Percentiles rank a stretch among this genome's conserved stretches.
These are phyloP conservation scores for Podarcis lilfordi DNA, from an alignment of 2,797 vertebrate species.

Conservation along the genomic window DNA sequence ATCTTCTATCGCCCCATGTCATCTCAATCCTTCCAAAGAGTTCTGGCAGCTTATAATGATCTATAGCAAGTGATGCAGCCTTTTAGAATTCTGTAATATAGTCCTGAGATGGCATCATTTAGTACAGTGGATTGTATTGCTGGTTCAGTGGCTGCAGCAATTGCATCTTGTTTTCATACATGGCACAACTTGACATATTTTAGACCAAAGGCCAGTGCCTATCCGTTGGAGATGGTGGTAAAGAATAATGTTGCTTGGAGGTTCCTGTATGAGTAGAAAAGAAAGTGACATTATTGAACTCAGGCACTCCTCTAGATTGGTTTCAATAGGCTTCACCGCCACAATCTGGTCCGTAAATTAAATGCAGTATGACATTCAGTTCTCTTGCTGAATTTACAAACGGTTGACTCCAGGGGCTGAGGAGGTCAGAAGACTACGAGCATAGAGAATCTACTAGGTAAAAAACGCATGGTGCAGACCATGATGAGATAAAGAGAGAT, in stretches of 20 bases:
- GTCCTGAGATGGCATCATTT: not conserved
- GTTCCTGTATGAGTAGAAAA: slow-evolving; percentile 3
- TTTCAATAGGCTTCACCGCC: not conserved
- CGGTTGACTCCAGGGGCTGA: not conserved
- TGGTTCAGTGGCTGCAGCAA: not conserved
- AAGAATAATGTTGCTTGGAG: not conserved
- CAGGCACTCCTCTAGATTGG: not conserved
- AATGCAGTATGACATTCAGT: not conserved
- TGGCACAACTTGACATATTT: not conserved
- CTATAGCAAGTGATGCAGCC: not conserved
- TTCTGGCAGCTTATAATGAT: not conserved
- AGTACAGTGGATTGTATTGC: not conserved
- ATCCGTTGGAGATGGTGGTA: not conserved
- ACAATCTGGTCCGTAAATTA: not conserved
- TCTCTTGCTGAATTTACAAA: not conserved
- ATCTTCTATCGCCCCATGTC: not conserved
- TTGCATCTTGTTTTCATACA: not conserved
- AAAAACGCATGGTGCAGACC: not conserved
- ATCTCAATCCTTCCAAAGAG: not conserved
- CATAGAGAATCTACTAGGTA: not conserved
- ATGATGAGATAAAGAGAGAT: not conserved
- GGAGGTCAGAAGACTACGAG: not conserved
- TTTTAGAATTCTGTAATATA: not conserved
- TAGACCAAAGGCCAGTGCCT: not conserved
- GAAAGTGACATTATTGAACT: not conserved